Conservation (phyloP, 2,113 vertebrate genomes). For the Tenrec ecaudatus region DNA sequence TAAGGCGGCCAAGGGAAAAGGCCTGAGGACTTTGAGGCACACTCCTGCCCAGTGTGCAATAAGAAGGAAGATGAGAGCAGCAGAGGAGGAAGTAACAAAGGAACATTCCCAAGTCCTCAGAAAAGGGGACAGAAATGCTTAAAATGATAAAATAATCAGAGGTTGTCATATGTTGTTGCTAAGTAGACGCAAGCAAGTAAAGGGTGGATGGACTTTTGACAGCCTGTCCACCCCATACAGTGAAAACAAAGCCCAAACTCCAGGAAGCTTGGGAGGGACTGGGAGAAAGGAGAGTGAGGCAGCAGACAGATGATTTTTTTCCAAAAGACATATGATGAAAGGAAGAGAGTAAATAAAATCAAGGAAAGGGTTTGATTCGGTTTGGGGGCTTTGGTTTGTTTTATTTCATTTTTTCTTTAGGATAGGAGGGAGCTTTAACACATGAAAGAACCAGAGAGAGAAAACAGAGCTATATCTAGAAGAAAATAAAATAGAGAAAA, state of each 20-base stretch:
- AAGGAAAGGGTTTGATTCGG: not conserved
- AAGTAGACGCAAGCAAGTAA: too few species aligned
- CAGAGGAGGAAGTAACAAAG: not conserved
- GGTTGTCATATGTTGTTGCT: not conserved
- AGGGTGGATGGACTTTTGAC: not conserved
- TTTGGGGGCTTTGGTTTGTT: too few species aligned
- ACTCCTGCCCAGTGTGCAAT: not conserved
- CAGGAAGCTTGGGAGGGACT: not conserved
- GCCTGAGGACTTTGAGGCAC: not conserved
- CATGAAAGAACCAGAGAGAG: not conserved
- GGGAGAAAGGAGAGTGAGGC: not conserved
- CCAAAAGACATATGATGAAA: not conserved
- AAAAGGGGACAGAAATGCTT: not conserved
- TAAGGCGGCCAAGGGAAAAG: not conserved
- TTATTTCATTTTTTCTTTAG: not conserved
- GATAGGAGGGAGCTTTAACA: not conserved
- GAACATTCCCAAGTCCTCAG: not conserved
- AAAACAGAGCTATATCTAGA: not conserved
- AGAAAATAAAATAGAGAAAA: not conserved
- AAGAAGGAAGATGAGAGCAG: constrained; percentile 34
- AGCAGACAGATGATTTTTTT: not conserved
- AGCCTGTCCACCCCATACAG: not conserved
- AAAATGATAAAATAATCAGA: not conserved
- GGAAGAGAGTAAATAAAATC: not conserved
- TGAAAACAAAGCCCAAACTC: not conserved